A percentile compares a stretch with the other conserved stretches of the same genome.
phyloP scores from a whole-genome alignment of 2,888 invertebrate genomes.

The Suillia variegata region DNA sequence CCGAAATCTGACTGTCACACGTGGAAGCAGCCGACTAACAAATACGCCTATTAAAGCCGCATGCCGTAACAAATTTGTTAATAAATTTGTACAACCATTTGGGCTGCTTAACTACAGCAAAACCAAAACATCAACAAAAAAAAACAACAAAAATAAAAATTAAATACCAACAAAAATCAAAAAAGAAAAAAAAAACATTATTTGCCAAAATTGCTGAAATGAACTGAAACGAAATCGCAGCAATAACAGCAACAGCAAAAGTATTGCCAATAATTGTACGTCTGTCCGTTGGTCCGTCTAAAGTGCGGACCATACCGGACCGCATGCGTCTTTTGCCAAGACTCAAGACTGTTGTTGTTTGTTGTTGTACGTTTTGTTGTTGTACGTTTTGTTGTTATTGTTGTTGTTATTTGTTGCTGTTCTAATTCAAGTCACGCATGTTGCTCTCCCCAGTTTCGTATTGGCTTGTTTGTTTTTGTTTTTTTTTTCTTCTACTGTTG shows the following conservation, averaged over 20 bases:
- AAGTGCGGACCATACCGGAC: no score
- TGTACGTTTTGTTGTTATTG: background rate
- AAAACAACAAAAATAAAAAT: background rate
- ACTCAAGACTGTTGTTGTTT: no score
- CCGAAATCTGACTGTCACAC: no score
- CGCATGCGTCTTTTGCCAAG: no score
- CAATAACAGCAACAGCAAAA: no score
- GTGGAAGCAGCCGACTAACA: constrained; percentile 15
- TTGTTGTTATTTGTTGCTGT: constrained; percentile 15
- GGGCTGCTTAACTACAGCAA: background rate
- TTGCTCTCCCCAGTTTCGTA: constrained; percentile 19
- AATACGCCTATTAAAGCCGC: constrained; percentile 15
- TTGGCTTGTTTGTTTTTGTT: constrained; percentile 17
- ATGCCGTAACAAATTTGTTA: constrained; percentile 11
- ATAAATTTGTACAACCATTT: background rate
- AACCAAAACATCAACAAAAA: background rate
- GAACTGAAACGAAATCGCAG: background rate
- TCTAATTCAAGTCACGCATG: constrained; percentile 36
- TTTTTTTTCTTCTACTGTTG: constrained; percentile 3
- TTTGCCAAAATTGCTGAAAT: background rate
- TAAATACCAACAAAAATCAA: background rate
- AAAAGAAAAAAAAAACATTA: background rate
- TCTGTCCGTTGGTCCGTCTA: background rate
- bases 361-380: constrained; percentile 4
- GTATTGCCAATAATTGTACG: background rate